phyloP scores from a whole-genome alignment of 2,888 invertebrate species.

The Nipponacmea schrenckii region DNA sequence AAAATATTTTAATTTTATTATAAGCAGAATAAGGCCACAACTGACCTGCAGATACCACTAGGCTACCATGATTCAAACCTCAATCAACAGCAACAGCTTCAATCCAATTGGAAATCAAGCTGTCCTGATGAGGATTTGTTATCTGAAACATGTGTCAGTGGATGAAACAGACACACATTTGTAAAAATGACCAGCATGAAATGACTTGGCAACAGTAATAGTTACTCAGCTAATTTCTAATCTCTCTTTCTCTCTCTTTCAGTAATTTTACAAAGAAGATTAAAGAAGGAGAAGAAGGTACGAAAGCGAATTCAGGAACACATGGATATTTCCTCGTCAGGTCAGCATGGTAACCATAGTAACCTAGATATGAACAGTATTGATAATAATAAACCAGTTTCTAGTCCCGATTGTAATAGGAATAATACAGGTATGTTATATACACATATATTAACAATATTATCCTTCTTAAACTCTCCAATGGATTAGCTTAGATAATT shows the following conservation, averaged over 20 bases:
- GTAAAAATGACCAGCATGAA: not conserved
- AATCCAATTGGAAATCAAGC: no score
- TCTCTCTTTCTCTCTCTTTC: not conserved
- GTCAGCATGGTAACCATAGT: constrained; percentile 14
- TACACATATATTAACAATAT: no score
- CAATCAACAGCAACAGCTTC: no score
- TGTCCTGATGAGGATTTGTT: no score
- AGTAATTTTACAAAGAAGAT: constrained; percentile 47
- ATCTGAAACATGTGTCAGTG: no score
- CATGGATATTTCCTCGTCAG: constrained; percentile 13
- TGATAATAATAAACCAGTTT: constrained; percentile 18
- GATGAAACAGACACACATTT: no score
- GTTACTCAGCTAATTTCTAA: not conserved
- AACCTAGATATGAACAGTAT: constrained; percentile 9
- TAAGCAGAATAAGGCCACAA: no score
- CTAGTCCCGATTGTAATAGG: constrained; percentile 24
- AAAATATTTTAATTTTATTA: no score
- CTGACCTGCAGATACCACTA: no score
- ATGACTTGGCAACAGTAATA: not conserved
- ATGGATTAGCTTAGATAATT: no score
- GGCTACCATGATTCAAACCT: no score
- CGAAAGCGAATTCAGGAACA: constrained; percentile 41
- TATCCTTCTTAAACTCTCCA: no score
- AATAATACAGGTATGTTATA: constrained; percentile 15
- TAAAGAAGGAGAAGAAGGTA: constrained; percentile 49